Evolutionary conservation across 2,797 vertebrate genomes (phyloP).

Genomic region (Lepus oiostolus): DNA sequence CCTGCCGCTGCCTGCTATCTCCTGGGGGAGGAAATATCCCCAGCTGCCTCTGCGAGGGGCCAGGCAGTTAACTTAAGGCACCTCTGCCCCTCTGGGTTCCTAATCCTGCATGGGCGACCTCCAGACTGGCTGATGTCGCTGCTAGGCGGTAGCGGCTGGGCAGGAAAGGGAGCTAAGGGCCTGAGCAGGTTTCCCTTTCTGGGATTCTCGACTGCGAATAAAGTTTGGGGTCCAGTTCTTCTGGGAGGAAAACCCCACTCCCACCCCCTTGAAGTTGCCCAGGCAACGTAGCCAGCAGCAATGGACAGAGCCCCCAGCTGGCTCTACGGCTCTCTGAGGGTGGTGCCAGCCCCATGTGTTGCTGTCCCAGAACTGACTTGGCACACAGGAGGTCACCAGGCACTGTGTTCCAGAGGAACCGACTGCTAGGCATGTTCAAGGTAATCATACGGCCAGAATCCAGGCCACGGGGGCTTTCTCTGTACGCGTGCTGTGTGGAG

Average conservation of each 20-base stretch:
- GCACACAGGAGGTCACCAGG: not conserved
- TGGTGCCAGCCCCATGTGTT: not conserved
- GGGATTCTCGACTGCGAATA: not conserved
- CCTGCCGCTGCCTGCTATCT: not conserved
- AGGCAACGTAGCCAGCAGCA: not conserved
- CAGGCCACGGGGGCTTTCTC: not conserved
- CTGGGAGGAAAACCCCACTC: accelerated
- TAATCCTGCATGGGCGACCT: accelerated
- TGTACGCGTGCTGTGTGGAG: not conserved
- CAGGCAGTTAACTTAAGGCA: not conserved
- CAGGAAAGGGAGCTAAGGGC: not conserved
- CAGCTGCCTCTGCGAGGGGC: not conserved
- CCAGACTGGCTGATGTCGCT: not conserved
- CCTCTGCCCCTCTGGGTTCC: not conserved
- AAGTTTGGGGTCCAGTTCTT: not conserved
- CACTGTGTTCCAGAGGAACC: not conserved
- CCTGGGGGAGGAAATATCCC: not conserved
- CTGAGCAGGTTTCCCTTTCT: not conserved
- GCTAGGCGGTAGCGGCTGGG: not conserved
- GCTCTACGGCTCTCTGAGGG: not conserved
- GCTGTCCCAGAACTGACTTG: not conserved
- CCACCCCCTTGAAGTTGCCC: not conserved
- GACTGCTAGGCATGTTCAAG: not conserved
- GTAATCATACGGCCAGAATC: not conserved
- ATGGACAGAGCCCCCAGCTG: not conserved